Conservation (phyloP, 2,888 invertebrate genomes). For the Leucania comma region DNA sequence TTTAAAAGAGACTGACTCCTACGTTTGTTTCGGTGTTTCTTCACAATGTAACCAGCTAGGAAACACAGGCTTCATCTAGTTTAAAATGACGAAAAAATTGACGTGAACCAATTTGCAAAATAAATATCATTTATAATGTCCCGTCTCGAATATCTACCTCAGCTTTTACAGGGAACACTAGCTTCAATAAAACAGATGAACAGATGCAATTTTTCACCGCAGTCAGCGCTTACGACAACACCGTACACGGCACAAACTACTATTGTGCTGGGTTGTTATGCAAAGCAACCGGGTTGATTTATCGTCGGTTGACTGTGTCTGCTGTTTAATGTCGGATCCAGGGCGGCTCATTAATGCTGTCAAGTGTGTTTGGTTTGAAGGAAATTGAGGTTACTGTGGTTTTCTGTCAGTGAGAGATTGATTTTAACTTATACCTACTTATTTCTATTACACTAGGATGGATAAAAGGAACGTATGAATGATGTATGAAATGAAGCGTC, state of each 20-base stretch:
- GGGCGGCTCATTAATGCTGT: conserved; percentile 47
- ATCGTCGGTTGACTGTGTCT: conserved; percentile 44
- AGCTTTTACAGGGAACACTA: neutral
- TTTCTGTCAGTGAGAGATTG: neutral
- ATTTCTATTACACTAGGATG: too few relatives aligned
- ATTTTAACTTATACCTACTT: too few relatives aligned
- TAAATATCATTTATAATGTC: too few relatives aligned
- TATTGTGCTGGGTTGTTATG: conserved; percentile 57
- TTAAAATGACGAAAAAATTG: too few relatives aligned
- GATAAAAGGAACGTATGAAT: too few relatives aligned
- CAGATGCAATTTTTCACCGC: conserved; percentile 45
- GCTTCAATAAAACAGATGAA: conserved; percentile 18
- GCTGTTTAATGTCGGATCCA: conserved; percentile 50
- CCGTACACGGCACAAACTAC: conserved; percentile 36
- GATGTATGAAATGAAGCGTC: too few relatives aligned
- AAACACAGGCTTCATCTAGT: too few relatives aligned
- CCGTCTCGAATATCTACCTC: neutral
- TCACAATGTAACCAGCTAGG: too few relatives aligned
- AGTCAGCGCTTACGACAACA: conserved; percentile 45
- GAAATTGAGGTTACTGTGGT: conserved; percentile 13
- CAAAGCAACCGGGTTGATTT: conserved; percentile 58
- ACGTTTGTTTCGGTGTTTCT: too few relatives aligned
- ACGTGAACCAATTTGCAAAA: too few relatives aligned
- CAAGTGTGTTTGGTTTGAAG: conserved; percentile 42
- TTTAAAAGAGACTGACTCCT: too few relatives aligned